Conservation (phyloP, 92 coral and sea anemone genomes). For the Porites divaricata region DNA sequence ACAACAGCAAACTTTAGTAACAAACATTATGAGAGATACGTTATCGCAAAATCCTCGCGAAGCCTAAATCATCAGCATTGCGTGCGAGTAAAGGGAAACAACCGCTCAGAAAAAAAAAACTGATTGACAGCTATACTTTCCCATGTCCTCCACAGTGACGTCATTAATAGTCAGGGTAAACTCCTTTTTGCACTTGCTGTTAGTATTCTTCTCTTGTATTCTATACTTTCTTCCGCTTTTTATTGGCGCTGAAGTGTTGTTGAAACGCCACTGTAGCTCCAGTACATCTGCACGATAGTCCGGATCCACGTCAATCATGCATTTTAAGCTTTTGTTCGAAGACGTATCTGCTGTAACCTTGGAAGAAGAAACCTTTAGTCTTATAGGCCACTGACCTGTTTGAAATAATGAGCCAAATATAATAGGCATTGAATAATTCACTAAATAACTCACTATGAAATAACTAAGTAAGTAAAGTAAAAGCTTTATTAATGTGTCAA, state of each 20-base stretch:
- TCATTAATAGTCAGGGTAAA: neutral
- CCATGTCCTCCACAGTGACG: neutral
- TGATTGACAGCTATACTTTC: conserved; percentile 1
- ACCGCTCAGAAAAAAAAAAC: no score
- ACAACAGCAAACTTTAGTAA: no score
- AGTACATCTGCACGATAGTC: neutral
- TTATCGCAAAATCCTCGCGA: no score
- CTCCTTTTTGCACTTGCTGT: neutral
- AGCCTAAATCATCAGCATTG: no score
- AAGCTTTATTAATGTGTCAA: no score
- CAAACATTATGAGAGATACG: no score
- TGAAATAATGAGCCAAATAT: neutral
- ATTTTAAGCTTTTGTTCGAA: conserved; percentile 3
- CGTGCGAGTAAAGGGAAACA: no score
- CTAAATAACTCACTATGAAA: neutral
- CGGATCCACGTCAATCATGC: neutral
- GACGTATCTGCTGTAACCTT: neutral
- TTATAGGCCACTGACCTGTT: neutral
- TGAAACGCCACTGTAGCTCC: neutral
- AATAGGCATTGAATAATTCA: neutral
- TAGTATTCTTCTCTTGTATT: neutral
- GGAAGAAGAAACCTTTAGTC: neutral
- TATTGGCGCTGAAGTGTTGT: no score
- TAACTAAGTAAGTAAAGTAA: no score
- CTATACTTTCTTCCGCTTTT: neutral